Evolutionary conservation across 2,888 invertebrate species (phyloP).

Genomic region (Pilophorus perplexus): DNA sequence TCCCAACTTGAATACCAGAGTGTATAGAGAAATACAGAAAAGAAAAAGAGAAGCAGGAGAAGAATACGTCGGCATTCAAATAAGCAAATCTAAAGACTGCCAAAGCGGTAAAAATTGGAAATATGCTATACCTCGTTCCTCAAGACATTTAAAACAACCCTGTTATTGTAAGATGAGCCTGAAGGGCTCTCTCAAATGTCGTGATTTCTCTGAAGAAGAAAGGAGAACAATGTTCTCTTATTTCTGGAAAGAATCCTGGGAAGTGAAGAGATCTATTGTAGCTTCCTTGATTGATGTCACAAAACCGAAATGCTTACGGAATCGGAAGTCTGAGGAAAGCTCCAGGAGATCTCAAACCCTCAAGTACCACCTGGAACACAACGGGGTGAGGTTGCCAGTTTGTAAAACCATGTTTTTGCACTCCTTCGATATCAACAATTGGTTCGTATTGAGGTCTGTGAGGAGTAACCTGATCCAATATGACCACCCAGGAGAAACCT

Average conservation of each 20-base stretch:
- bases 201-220: constrained; percentile 1
- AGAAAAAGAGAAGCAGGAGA: constrained; percentile 18
- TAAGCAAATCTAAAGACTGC: background rate
- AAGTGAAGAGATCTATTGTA: background rate
- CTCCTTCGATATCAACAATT: constrained; percentile 16
- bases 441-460: constrained; percentile 16
- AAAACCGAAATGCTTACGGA: constrained; percentile 3
- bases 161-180: constrained; percentile 9
- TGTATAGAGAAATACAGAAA: constrained; percentile 14
- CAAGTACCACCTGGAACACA: constrained; percentile 10
- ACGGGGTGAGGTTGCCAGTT: constrained; percentile 11
- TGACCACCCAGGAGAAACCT: background rate
- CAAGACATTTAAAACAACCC: background rate
- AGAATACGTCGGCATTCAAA: constrained; percentile 4
- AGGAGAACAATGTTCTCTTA: background rate
- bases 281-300: constrained; percentile 4
- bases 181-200: background rate
- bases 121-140: constrained; percentile 5
- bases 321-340: constrained; percentile 17
- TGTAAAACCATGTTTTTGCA: constrained; percentile 13
- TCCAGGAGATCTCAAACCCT: constrained; percentile 16
- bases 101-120: background rate
- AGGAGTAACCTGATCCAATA: background rate
- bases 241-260: background rate
- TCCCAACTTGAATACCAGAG: background rate